Conservation (phyloP, 1,140 invertebrate genomes). For the Theocolax elegans region DNA sequence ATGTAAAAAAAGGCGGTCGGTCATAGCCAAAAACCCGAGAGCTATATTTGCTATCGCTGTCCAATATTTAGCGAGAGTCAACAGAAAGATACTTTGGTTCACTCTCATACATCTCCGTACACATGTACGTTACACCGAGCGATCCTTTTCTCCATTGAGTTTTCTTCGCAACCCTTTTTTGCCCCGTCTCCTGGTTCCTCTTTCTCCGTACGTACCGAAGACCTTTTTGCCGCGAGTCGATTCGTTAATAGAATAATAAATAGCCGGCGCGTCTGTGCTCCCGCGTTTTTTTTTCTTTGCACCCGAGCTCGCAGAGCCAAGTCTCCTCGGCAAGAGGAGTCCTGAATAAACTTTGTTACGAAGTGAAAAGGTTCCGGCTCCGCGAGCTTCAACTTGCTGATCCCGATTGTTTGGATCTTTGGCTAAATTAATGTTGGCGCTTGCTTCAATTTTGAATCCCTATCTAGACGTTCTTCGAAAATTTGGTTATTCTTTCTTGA, state of each 20-base stretch:
- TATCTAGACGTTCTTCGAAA: too few species aligned
- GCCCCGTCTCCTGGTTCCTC: constrained; percentile 32
- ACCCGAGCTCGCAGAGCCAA: constrained; percentile 12
- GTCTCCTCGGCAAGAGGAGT: constrained; percentile 20
- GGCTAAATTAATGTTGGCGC: constrained; percentile 19
- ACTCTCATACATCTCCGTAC: constrained; percentile 9
- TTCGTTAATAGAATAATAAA: constrained; percentile 65
- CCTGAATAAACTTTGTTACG: constrained; percentile 52
- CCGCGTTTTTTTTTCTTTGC: constrained; percentile 48
- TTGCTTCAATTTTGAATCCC: too few species aligned
- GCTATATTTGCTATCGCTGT: constrained; percentile 28
- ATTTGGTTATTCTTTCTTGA: too few species aligned
- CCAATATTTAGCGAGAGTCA: constrained; percentile 64
- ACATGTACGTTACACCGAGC: constrained; percentile 7
- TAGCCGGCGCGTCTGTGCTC: constrained; percentile 42
- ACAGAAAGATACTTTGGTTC: constrained; percentile 55
- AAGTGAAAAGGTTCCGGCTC: constrained; percentile 46
- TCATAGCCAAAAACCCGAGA: too few species aligned
- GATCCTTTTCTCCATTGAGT: constrained; percentile 53
- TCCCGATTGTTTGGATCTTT: background rate
- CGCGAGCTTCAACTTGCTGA: background rate
- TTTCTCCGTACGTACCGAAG: constrained; percentile 40
- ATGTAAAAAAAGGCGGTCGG: too few species aligned
- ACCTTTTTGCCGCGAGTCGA: constrained; percentile 39
- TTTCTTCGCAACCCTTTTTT: constrained; percentile 36